phyloP scores from a whole-genome alignment of 2,888 invertebrate species.

The Acanthococcus lagerstroemiae region DNA sequence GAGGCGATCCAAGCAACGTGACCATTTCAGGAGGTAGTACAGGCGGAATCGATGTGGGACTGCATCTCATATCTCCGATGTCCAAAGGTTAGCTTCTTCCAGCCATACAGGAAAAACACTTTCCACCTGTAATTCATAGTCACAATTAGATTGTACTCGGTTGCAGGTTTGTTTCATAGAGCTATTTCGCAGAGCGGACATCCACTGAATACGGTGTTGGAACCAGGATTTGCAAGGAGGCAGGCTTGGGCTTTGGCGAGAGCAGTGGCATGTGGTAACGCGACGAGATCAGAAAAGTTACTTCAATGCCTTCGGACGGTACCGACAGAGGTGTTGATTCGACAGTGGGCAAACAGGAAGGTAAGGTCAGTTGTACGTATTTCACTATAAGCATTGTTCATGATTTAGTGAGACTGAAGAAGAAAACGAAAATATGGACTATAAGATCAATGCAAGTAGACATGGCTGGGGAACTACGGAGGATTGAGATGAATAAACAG shows the following conservation, averaged over 20 bases:
- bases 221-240: constrained; percentile 48
- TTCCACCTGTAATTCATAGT: too few species aligned
- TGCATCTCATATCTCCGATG: constrained; percentile 34
- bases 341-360: not conserved
- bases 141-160: too few species aligned
- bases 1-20: constrained; percentile 33
- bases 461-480: too few species aligned
- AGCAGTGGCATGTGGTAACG: constrained; percentile 52
- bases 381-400: too few species aligned
- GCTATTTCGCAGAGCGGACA: constrained; percentile 62
- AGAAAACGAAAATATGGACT: too few species aligned
- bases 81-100: constrained; percentile 32
- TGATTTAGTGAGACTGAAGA: too few species aligned
- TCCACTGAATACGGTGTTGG: constrained; percentile 46
- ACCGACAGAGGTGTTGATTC: constrained; percentile 48
- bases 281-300: constrained; percentile 46
- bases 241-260: constrained; percentile 53
- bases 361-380: too few species aligned
- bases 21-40: constrained; percentile 34
- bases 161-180: constrained; percentile 45
- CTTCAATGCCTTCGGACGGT: constrained; percentile 54
- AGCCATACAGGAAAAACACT: too few species aligned
- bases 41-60: constrained; percentile 28
- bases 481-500: too few species aligned
- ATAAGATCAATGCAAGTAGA: too few species aligned